Evolutionary conservation across 2,888 invertebrate species (phyloP).

Genomic region (Ceraclea dissimilis): DNA sequence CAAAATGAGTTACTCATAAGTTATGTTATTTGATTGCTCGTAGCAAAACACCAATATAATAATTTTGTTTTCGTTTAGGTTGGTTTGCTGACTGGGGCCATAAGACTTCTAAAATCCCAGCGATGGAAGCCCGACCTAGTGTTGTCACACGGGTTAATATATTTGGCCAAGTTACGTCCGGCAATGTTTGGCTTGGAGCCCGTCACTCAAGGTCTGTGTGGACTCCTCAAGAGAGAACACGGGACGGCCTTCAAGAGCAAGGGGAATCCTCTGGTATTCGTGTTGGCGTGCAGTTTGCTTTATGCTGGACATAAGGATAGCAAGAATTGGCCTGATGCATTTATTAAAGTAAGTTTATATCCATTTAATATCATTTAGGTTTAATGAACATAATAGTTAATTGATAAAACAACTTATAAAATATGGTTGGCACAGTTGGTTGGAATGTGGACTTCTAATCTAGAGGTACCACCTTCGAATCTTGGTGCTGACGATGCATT

Average conservation of each 20-base stretch:
- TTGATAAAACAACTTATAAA: neutral
- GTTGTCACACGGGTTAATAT: slow-evolving; percentile 68
- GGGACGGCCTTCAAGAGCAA: slow-evolving; percentile 66
- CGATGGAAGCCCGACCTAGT: slow-evolving; percentile 78
- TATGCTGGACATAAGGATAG: slow-evolving; percentile 75
- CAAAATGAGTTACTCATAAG: too few species aligned
- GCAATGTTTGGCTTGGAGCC: slow-evolving; percentile 68
- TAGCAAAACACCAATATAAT: neutral
- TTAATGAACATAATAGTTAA: neutral
- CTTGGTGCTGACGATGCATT: too few species aligned
- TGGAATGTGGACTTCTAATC: too few species aligned
- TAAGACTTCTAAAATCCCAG: slow-evolving; percentile 68
- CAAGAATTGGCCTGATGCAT: slow-evolving; percentile 84
- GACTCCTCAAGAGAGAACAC: slow-evolving; percentile 72
- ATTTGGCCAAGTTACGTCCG: slow-evolving; percentile 73
- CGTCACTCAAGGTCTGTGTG: slow-evolving; percentile 70
- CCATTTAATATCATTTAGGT: neutral
- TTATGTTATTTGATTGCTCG: too few species aligned
- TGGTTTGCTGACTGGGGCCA: slow-evolving; percentile 79
- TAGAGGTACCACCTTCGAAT: too few species aligned
- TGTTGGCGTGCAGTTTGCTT: slow-evolving; percentile 77
- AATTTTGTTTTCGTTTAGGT: slow-evolving; percentile 37
- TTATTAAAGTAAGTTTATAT: slow-evolving; percentile 63
- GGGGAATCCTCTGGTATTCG: slow-evolving; percentile 71
- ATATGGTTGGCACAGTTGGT: too few species aligned